These are phyloP conservation scores for Saccopteryx leptura DNA, from an alignment of 2,113 vertebrate genomes.

Conservation along the genomic window DNA sequence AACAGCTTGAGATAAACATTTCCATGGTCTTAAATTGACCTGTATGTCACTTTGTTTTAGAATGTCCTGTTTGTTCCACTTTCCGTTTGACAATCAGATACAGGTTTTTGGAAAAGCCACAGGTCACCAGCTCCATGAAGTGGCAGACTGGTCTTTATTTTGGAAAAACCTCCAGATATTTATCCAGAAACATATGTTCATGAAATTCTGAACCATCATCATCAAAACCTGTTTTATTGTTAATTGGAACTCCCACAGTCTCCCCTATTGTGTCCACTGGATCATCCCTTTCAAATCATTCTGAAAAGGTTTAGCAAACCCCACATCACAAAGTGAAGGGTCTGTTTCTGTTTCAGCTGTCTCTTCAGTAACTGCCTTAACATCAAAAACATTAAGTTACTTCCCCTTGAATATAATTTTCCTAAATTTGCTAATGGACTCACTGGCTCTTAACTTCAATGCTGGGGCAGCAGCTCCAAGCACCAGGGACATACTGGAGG, in stretches of 20 bases:
- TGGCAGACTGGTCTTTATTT: constrained; percentile 94
- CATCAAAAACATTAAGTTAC: neutral
- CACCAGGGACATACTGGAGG: neutral
- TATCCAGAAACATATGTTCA: constrained; percentile 96
- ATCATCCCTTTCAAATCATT: constrained; percentile 98
- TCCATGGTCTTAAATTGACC: constrained; percentile 83
- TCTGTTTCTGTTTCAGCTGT: constrained; percentile 73
- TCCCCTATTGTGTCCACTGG: constrained; percentile 96
- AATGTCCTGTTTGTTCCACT: constrained; percentile 93
- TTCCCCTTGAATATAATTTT: neutral
- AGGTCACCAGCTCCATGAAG: constrained; percentile 97
- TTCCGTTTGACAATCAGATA: constrained; percentile 95
- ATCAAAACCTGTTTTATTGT: constrained; percentile 95
- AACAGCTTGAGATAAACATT: constrained; percentile 58
- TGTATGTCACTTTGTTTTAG: constrained; percentile 90
- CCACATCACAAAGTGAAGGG: constrained; percentile 95
- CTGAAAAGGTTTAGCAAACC: constrained; percentile 87
- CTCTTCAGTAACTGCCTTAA: neutral
- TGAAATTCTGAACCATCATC: constrained; percentile 94
- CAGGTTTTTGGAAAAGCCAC: constrained; percentile 95
- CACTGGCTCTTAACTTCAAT: neutral
- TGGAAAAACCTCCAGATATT: constrained; percentile 93
- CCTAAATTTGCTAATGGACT: neutral
- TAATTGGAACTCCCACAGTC: constrained; percentile 94
- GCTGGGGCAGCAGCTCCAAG: neutral